These are phyloP conservation scores for Equus quagga DNA, from an alignment of 2,113 vertebrate genomes.

Conservation along the genomic window DNA sequence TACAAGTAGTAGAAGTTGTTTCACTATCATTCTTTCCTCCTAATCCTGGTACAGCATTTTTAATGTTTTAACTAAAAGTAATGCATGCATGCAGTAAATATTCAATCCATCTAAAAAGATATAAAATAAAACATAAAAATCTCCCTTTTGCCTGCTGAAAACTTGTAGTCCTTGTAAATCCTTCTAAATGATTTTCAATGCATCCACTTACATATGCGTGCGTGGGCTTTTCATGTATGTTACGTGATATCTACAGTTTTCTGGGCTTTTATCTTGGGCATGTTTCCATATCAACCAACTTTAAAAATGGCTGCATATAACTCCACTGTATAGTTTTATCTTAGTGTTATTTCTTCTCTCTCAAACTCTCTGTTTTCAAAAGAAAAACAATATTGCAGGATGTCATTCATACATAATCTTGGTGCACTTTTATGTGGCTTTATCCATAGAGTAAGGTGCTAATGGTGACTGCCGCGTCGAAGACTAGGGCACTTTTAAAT, in stretches of 20 bases:
- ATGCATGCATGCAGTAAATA: not conserved
- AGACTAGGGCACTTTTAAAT: not conserved
- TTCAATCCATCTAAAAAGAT: not conserved
- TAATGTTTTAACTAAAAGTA: conserved; percentile 29
- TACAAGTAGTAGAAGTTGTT: not conserved
- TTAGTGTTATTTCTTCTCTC: not conserved
- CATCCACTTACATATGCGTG: not conserved
- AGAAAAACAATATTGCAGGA: not conserved
- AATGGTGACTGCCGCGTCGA: not conserved
- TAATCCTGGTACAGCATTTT: not conserved
- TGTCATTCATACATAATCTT: not conserved
- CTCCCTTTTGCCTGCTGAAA: fast-evolving
- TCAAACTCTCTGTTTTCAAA: not conserved
- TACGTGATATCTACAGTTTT: not conserved
- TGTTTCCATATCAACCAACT: not conserved
- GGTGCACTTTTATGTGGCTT: not conserved
- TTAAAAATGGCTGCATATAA: not conserved
- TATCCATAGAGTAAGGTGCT: not conserved
- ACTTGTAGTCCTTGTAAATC: not conserved
- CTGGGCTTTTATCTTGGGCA: not conserved
- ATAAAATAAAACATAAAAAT: not conserved
- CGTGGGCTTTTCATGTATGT: not conserved
- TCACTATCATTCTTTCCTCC: not conserved
- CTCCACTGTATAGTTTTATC: not conserved
- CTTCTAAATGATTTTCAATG: not conserved